Conservation (phyloP, 1,140 invertebrate genomes). For the Brachionus asplanchnoidis region DNA sequence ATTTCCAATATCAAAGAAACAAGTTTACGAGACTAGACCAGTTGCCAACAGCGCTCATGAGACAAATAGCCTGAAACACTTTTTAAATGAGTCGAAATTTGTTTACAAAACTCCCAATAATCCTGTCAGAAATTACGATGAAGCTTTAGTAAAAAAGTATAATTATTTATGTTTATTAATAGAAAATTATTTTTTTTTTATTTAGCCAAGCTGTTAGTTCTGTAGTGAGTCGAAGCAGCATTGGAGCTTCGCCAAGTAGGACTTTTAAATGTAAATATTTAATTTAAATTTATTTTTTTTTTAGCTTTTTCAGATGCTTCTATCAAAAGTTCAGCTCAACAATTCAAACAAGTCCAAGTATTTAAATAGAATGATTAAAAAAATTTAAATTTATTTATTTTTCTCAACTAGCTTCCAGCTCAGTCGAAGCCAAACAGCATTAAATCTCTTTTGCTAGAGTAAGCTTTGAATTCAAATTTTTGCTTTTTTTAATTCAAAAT, state of each 20-base stretch:
- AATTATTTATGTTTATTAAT: not conserved
- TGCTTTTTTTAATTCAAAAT: not conserved
- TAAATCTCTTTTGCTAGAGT: not conserved
- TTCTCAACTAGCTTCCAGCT: not conserved
- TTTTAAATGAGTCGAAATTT: conserved; percentile 13
- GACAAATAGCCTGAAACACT: not conserved
- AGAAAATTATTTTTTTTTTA: not conserved
- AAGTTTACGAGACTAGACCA: not conserved
- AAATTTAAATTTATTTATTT: not conserved
- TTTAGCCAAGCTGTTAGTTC: not conserved
- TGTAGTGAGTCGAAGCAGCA: not conserved
- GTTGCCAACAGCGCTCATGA: not conserved
- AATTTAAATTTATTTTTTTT: not conserved
- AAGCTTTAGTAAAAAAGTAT: not conserved
- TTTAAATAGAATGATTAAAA: not conserved
- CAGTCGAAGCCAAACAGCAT: not conserved
- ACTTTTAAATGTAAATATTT: not conserved
- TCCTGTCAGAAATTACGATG: not conserved
- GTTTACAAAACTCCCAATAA: not conserved
- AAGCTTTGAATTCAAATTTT: not conserved
- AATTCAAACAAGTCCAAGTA: not conserved
- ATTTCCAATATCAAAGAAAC: not conserved
- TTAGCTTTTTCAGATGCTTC: not conserved
- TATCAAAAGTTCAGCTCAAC: not conserved
- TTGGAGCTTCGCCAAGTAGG: not conserved